Evolutionary conservation across 2,113 vertebrate genomes (phyloP), one percentile per base, ranked within the genome.

Genomic region (Mirza zaza): DNA sequence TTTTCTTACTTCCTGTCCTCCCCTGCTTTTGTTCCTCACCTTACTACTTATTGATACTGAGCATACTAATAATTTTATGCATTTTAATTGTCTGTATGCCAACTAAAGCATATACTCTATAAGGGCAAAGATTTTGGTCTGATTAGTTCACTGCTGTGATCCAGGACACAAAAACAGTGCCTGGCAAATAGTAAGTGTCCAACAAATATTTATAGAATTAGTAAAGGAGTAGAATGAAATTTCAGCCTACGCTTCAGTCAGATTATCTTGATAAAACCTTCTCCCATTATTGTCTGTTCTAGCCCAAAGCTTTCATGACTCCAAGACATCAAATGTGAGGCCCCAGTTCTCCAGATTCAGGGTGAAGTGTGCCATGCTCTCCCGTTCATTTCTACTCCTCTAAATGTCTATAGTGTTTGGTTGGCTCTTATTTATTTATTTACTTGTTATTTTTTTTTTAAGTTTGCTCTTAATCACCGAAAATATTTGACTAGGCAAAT

Each of bases 171-270:
- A 39, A 48, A 52, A 81, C 25, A 18, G 34, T 80, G 9, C 25
- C 50, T 81, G 77, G 32, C 23, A 93, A 81, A 76, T 11, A 80
- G 1, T 63, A 83, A 79, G 21, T 80, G 32, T 61, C n/a, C 32
- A 57, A 68, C 27, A 89, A 89, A 55, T 91, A 63, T 73, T 39
- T 85, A 21, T 42, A 94, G 48, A 87, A 70, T 90, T 42, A 95
- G 15, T 63, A 80, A 70, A 91, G 12, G 42, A 79, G 13, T 13
- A 39, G 45, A 55, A 21, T 65, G 63, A 52, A 81, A 83, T 93
- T 89, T 76, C 84, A 97, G 32, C 50, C 36, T 13, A 27, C 87
- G 6, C 20, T 36, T 83, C n/a, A 79, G 42, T 87, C 36, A 36
- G 27, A 29, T 79, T 65, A 67, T n/a, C 6, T 57, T 61, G 25